Evolutionary conservation across 1,140 invertebrate species (phyloP).

Genomic region (Drosophila bocqueti): DNA sequence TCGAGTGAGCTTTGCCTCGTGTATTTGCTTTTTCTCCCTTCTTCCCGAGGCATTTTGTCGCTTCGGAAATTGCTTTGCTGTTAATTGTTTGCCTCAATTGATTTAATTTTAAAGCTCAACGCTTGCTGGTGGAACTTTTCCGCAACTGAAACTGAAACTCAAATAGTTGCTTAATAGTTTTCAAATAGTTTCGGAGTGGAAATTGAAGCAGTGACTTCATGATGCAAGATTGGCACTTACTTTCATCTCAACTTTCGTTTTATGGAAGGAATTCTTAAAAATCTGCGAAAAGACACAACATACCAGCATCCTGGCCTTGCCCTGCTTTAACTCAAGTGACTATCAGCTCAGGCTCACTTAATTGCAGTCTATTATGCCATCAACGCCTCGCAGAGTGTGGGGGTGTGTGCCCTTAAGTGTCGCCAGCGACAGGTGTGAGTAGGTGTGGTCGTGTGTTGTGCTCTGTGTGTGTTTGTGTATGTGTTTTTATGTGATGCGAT

Average conservation of each 20-base stretch:
- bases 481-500: conserved; percentile 30
- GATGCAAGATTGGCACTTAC: conserved; percentile 22
- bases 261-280: conserved; percentile 35
- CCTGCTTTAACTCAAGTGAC: conserved; percentile 49
- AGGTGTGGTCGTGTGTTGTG: neutral
- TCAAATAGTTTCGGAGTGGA: conserved; percentile 50
- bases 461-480: conserved; percentile 19
- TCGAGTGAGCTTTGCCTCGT: conserved; percentile 36
- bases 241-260: neutral
- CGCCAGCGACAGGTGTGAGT: conserved; percentile 42
- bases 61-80: conserved; percentile 75
- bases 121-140: conserved; percentile 39
- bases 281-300: conserved; percentile 62
- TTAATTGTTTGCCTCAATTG: conserved; percentile 79
- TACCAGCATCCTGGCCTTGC: conserved; percentile 35
- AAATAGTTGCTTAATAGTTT: conserved; percentile 59
- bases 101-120: conserved; percentile 70
- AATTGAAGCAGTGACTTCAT: conserved; percentile 23
- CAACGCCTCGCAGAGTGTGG: conserved; percentile 61
- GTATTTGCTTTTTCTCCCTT: conserved; percentile 59
- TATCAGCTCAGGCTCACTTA: conserved; percentile 75
- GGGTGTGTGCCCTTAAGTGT: conserved; percentile 54
- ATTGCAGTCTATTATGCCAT: conserved; percentile 83
- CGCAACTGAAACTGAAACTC: conserved; percentile 46
- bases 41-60: conserved; percentile 62